Evolutionary conservation across 2,888 invertebrate genomes (phyloP), one percentile per base, ranked within the genome.

Genomic region (Barypeithes pellucidus): DNA sequence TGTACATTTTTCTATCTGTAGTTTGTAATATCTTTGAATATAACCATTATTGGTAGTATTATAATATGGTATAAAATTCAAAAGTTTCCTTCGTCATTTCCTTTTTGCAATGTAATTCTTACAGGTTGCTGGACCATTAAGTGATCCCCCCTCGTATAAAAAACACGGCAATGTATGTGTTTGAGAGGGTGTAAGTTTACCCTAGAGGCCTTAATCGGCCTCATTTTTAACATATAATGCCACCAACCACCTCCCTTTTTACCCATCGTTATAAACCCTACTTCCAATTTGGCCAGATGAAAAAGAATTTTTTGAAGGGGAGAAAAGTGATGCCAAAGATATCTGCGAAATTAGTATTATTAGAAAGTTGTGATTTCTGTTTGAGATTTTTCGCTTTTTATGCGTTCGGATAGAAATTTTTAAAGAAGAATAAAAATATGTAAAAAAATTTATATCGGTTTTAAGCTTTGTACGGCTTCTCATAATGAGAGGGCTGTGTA

Each of bases 181-280:
- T 79, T 79, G 76, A 75, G 77, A 76, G 76, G 75, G 80, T 65
- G 39, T 67, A 81, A 81, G 78, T 80, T 81, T 72, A 79, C 82
- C 81, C 81, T 66, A 67, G 80, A 81, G 81, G 77, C 79, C 72
- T 77, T 81, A 82, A 82, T 82, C 81, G 81, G 78, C 67, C 80
- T 80, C 82, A 82, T 82, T 82, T 82, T 81, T 82, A 82, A 82
- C 81, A 77, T 75, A 67, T 75, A 77, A 76, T 73, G 74, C 74
- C 74, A 61, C 73, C 62, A 61, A 74, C 72, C 65, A 52, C 67
- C 61, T 67, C 41, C 47, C 61, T 52, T 72, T 72, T 67, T 60
- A 33, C 54, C 67, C 60, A 57, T 62, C 72, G 72, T 72, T 72
- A 72, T 62, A 72, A 67, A 61, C 67, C 72, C 72, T 36, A 67